Percentiles rank a stretch among this genome's conserved stretches.
These are phyloP conservation scores for Pseudoips prasinana DNA, from an alignment of 2,888 invertebrate genomes.

Conservation along the genomic window DNA sequence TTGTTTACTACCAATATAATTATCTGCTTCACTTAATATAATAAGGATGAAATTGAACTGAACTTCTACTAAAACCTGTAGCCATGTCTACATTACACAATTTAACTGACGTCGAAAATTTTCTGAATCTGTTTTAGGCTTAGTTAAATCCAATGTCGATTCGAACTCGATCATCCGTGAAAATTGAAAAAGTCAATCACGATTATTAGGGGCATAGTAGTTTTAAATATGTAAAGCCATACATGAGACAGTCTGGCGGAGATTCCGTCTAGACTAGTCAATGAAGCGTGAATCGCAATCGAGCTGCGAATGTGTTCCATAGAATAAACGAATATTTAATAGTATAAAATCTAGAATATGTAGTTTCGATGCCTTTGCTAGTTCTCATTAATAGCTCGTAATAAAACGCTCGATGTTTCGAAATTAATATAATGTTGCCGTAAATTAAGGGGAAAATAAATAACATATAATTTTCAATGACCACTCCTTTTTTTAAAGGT, in stretches of 20 bases:
- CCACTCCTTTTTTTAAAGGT: conserved; percentile 1
- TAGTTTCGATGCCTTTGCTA: too few species aligned
- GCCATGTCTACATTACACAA: too few species aligned
- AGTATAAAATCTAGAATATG: too few species aligned
- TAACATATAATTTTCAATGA: too few species aligned
- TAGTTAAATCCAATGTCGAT: too few species aligned
- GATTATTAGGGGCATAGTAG: conserved; percentile 39
- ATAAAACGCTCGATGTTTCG: too few species aligned
- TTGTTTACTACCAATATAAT: conserved; percentile 62
- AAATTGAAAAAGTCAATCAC: conserved; percentile 44
- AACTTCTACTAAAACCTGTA: background rate
- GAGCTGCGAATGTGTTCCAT: conserved; percentile 40
- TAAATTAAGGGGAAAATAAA: too few species aligned
- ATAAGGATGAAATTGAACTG: conserved; percentile 36
- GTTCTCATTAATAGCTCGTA: too few species aligned
- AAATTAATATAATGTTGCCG: too few species aligned
- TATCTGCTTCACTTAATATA: conserved; percentile 44
- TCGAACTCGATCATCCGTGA: conserved; percentile 27
- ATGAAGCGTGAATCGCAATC: conserved; percentile 53
- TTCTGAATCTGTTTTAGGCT: too few species aligned
- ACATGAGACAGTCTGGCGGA: conserved; percentile 47
- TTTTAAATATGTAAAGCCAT: conserved; percentile 55
- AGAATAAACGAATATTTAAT: too few species aligned
- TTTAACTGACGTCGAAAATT: too few species aligned
- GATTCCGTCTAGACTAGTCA: conserved; percentile 49